phyloP scores from a whole-genome alignment of 2,113 vertebrate genomes.

The Pomatorhinus ruficollis region DNA sequence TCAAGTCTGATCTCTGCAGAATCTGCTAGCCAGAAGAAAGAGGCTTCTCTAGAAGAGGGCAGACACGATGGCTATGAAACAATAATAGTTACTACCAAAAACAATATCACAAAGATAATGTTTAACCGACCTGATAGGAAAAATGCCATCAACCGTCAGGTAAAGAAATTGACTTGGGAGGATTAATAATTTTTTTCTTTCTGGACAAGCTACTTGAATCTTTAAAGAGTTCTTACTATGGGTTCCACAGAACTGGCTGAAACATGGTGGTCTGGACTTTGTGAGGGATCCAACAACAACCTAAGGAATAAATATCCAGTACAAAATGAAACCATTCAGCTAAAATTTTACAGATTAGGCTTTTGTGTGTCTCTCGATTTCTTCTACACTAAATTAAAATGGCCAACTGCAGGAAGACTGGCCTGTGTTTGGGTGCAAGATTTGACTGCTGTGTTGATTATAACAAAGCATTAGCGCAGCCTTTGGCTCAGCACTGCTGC shows the following conservation, averaged over 20 bases:
- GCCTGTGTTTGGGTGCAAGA: background rate
- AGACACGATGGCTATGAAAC: constrained; percentile 62
- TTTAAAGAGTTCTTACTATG: background rate
- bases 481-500: background rate
- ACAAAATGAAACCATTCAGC: background rate
- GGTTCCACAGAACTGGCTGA: background rate
- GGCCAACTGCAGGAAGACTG: background rate
- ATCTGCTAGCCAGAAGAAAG: constrained; percentile 31
- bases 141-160: constrained; percentile 87
- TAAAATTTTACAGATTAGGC: background rate
- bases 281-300: background rate
- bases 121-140: constrained; percentile 89
- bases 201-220: background rate
- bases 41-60: constrained; percentile 29
- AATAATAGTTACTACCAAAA: constrained; percentile 79
- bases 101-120: constrained; percentile 87
- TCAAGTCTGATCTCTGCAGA: constrained; percentile 76
- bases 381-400: background rate
- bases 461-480: background rate
- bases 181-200: background rate
- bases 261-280: background rate
- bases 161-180: constrained; percentile 22
- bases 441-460: background rate
- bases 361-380: background rate
- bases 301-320: background rate